Base-by-base conservation (phyloP, 2,113 vertebrate genomes). In the Notothenia rossii region DNA sequence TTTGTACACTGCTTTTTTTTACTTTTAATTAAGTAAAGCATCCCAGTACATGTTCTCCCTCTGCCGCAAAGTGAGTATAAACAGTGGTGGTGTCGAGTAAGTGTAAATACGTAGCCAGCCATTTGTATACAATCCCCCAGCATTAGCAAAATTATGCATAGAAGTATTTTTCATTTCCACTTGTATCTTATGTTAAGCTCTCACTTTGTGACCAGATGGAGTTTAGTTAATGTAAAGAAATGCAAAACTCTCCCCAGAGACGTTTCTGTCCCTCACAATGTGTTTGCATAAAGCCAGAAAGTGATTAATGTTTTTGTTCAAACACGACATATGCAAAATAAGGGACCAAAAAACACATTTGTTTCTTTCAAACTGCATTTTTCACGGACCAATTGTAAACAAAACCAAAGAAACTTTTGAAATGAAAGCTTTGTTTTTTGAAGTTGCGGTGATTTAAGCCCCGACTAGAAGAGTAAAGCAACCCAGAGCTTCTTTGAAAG, bases 401-500 rank as follows among this genome's bases (percentile, higher is more conserved):
- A 75, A 69, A 59, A 56, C 22, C 61, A 29, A 48, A 77, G 59
- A 62, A 56, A 33, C 10, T 68, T 65, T 65, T 49, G 45, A 48
- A 62, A 29, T 67, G 11, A 60, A 51, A 54, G 46, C 53, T 45
- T 3, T 10, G 3, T 82, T 46, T 62, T 62, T 49, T 65, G 29
- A 75, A 56, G 76, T 72, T 81, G 50, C 3, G 17, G 61, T 25
- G 53, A 79, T 72, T 59, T 1, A 29, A 29, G 29, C 29, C 29
- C 25, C 25, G 25, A 25, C 51, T 43, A 71, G 56, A 80, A 60
- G 72, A 58, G 84, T 85, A 73, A 74, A 81, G 56, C 55, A 33
- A 75, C 78, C 66, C 74, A 51, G 25, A 18, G 62, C 79, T 85
- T 91, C 68, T 68, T 90, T 89, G 85, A 86, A 94, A 93, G 93